Base-by-base conservation (phyloP, 2,113 vertebrate species). In the Diphyllodes magnificus region DNA sequence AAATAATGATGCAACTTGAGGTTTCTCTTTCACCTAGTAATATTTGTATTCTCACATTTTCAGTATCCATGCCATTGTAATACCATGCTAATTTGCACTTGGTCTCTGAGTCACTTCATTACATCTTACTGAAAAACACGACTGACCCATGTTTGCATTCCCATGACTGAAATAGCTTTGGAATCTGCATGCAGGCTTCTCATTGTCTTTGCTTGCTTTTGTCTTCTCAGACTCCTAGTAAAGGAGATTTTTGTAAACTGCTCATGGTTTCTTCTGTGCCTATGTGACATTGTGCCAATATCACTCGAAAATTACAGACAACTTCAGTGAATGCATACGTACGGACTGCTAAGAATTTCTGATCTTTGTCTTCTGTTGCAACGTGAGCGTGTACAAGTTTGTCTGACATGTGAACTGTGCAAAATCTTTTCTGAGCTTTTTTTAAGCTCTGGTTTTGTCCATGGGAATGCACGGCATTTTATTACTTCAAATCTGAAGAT, bases 341-440 rank as follows among this genome's bases (percentile, higher is more conserved):
- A 60, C n/a, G 33, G 82, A 64, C 39, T 33, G 40, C 44, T 21
- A 83, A 82, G 88, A 92, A 92, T 94, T 90, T 90, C 80, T 90
- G 85, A 83, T 86, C 72, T 93, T 78, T 86, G 68, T 96, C 56
- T 94, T 66, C 86, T 64, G 31, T 44, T 92, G 88, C 82, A 84
- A 42, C 27, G 21, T 90, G 92, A 94, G 88, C 72, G 61, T 28
- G 27, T 35, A 33, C 60, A 71, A 88, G 60, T 91, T 73, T 91
- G 40, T 51, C 68, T 94, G 95, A 92, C 82, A 83, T 47, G 47
- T 88, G 92, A 88, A 93, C 86, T 94, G 88, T 88, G 85, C 88
- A 94, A 94, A 96, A 93, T 92, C 85, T 90, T 95, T 90, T 66
- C 88, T 88, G 94, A 96, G 85, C 72, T 78, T 91, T 92, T 95